Evolutionary conservation across 2,797 vertebrate species (phyloP).

Genomic region (Artibeus lituratus): DNA sequence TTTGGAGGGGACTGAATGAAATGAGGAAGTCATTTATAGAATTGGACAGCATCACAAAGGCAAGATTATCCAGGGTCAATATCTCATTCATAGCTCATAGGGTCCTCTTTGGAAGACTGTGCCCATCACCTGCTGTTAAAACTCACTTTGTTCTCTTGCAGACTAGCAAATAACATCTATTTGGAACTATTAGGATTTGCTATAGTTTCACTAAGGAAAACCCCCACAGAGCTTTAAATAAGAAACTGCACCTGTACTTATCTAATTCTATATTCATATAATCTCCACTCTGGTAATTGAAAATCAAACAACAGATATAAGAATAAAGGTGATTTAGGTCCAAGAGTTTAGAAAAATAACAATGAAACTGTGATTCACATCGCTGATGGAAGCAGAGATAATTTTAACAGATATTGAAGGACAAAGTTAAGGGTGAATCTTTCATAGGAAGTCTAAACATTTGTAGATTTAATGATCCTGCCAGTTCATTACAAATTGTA

Average conservation of each 20-base stretch:
- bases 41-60: slow-evolving; percentile 57
- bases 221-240: slow-evolving; percentile 54
- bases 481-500: background rate
- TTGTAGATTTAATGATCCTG: background rate
- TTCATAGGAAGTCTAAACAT: background rate
- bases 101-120: slow-evolving; percentile 47
- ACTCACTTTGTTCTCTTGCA: slow-evolving; percentile 56
- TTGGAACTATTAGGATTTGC: slow-evolving; percentile 59
- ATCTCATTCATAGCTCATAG: slow-evolving; percentile 23
- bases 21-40: slow-evolving; percentile 44
- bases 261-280: slow-evolving; percentile 37
- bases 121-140: slow-evolving; percentile 63
- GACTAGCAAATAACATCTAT: slow-evolving; percentile 67
- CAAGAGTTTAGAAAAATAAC: slow-evolving; percentile 34
- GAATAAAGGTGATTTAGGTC: background rate
- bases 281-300: slow-evolving; percentile 3
- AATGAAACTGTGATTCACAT: slow-evolving; percentile 42
- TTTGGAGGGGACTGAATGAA: slow-evolving; percentile 3
- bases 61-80: slow-evolving; percentile 52
- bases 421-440: background rate
- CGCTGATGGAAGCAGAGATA: slow-evolving; percentile 36
- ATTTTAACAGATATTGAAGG: slow-evolving; percentile 25
- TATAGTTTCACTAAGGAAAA: slow-evolving; percentile 58
- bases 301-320: slow-evolving; percentile 52
- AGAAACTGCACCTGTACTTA: slow-evolving; percentile 62